Base-by-base conservation (phyloP, 2,888 invertebrate species). In the Athalia rosae region DNA sequence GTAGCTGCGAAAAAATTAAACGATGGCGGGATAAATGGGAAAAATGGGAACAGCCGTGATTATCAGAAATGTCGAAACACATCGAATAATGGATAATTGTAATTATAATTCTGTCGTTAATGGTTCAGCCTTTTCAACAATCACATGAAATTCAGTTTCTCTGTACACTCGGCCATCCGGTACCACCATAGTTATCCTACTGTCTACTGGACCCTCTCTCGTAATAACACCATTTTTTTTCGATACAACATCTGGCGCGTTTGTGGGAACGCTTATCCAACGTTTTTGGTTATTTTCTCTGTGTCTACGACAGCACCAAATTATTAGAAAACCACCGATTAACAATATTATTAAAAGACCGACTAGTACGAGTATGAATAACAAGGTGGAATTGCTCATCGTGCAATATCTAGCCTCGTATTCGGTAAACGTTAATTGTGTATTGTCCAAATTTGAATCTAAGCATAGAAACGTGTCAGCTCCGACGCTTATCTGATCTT, bases 101-200 rank as follows among this genome's bases (percentile, higher is more conserved):
- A 85, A 91, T 90, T 90, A 94, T 89, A 96, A 93, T 90, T 95
- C 95, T 82, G 95, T 96, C 82, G 95, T 95, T 79, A 96, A 91
- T 67, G 96, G 93, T 90, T 96, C 95, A 63, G 95, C 95, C 89
- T 95, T 93, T 91, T 97, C 96, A 82, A 96, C 94, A 87, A 96
- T 95, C 85, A 96, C 95, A 89, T 96, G 95, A 84, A 96, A 93
- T 90, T 97, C 96, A 8, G 96, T 96, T 91, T 97, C 96, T 85
- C 94, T 92, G 87, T 96, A 97, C 13, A 96, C 94, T 86, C 95
- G 93, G 1, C 95, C 94, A 83, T 96, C 96, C 0, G 96, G 96
- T 85, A 95, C 93, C 74, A 96, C 95, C 89, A 96, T 89, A 50
- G 88, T 88, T 82, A 87, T 88, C 81, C 86, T 83, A 63, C 89